A percentile compares a stretch with the other conserved stretches of the same genome.
These are phyloP conservation scores for Pelodiscus sinensis DNA, from an alignment of 2,113 vertebrate species.

Conservation along the genomic window DNA sequence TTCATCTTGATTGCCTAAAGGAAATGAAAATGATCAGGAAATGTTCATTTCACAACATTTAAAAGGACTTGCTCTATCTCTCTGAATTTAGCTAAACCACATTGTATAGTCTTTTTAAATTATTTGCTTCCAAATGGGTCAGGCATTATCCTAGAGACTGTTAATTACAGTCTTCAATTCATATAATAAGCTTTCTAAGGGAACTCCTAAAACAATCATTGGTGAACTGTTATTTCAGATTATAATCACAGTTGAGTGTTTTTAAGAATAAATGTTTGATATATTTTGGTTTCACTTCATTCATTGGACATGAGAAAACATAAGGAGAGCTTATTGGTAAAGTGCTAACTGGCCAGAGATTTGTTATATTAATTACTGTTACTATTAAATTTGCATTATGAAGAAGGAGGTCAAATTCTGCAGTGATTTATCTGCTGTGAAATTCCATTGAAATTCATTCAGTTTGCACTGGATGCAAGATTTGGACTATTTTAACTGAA, in stretches of 20 bases:
- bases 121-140: background rate
- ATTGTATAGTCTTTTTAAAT: background rate
- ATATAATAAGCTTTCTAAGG: background rate
- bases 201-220: background rate
- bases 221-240: background rate
- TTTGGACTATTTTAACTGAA: background rate
- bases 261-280: background rate
- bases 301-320: background rate
- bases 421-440: background rate
- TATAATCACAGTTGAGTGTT: background rate
- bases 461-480: background rate
- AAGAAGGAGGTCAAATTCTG: background rate
- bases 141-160: background rate
- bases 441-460: background rate
- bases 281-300: background rate
- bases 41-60: background rate
- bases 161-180: background rate
- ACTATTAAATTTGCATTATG: background rate
- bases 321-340: background rate
- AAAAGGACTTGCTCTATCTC: accelerated
- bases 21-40: background rate
- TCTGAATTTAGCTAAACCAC: background rate
- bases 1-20: background rate
- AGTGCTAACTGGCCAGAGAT: accelerated
- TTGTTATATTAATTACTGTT: background rate